Conservation (phyloP, 2,888 invertebrate species). For the Drosophila fulvimacula region DNA sequence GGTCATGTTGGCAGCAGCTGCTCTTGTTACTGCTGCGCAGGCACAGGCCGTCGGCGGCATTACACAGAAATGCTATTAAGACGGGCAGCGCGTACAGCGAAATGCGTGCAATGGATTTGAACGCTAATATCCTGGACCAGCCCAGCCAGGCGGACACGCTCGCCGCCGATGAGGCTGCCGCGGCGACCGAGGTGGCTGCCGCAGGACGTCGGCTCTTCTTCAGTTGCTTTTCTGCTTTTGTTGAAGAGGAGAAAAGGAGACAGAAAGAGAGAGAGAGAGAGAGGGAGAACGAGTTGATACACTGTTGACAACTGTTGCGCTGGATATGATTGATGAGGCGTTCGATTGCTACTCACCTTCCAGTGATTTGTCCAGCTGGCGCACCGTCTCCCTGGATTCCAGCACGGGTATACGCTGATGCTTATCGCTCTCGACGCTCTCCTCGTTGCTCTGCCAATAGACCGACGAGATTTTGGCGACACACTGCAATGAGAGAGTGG, state of each 20-base stretch:
- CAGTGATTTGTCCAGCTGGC: conserved; percentile 84
- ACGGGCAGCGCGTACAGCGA: conserved; percentile 75
- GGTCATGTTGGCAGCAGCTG: conserved; percentile 49
- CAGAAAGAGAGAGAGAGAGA: background rate
- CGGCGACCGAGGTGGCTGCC: conserved; percentile 71
- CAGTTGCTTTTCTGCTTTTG: conserved; percentile 73
- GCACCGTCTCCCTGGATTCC: conserved; percentile 91
- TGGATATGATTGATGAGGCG: conserved; percentile 65
- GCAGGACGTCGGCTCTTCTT: conserved; percentile 76
- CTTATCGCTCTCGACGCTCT: conserved; percentile 92
- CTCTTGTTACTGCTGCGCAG: conserved; percentile 13
- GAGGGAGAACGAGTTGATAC: conserved; percentile 15
- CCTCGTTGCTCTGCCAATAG: conserved; percentile 94
- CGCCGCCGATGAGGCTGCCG: conserved; percentile 51
- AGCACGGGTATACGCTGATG: conserved; percentile 90
- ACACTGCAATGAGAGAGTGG: conserved; percentile 86
- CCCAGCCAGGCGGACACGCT: conserved; percentile 40
- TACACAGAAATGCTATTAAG: conserved; percentile 81
- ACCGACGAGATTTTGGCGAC: conserved; percentile 94
- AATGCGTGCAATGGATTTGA: conserved; percentile 75
- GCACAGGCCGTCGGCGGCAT: conserved; percentile 29
- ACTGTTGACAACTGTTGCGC: conserved; percentile 60
- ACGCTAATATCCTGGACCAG: conserved; percentile 73
- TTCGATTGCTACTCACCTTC: conserved; percentile 77
- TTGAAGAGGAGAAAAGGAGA: background rate